Conservation (phyloP, 2,888 invertebrate species). For the Antheraea assamensis region DNA sequence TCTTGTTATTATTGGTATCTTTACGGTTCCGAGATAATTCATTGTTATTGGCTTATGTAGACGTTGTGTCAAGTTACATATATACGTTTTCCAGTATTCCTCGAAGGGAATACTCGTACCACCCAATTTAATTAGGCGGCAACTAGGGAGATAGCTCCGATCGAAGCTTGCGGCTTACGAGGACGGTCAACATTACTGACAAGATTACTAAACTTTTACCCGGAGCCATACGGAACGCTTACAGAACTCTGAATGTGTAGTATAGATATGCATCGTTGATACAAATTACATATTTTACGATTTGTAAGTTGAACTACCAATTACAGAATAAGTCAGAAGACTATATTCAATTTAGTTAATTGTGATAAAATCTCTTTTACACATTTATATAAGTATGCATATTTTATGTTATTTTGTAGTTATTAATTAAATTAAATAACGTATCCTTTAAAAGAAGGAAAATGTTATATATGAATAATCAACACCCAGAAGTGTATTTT, state of each 20-base stretch:
- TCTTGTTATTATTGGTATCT: not conserved
- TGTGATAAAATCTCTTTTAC: not conserved
- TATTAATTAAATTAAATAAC: not conserved
- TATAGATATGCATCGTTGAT: not conserved
- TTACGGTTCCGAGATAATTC: not conserved
- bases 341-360: not conserved
- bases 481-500: not conserved
- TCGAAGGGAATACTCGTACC: constrained; percentile 45
- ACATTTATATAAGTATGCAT: not conserved
- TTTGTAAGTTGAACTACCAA: not conserved
- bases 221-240: constrained; percentile 33
- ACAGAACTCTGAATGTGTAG: constrained; percentile 25
- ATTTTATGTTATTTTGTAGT: not conserved
- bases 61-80: constrained; percentile 36
- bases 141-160: constrained; percentile 57
- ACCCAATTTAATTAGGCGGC: constrained; percentile 66
- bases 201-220: constrained; percentile 64
- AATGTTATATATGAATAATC: not conserved
- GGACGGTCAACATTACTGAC: constrained; percentile 54
- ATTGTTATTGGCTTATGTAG: constrained; percentile 22
- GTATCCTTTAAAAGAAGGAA: not conserved
- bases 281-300: not conserved
- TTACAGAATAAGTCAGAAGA: not conserved
- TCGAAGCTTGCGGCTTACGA: constrained; percentile 62
- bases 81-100: constrained; percentile 39